Evolutionary conservation across 2,113 vertebrate genomes (phyloP).

Genomic region (Nothocercus julius): DNA sequence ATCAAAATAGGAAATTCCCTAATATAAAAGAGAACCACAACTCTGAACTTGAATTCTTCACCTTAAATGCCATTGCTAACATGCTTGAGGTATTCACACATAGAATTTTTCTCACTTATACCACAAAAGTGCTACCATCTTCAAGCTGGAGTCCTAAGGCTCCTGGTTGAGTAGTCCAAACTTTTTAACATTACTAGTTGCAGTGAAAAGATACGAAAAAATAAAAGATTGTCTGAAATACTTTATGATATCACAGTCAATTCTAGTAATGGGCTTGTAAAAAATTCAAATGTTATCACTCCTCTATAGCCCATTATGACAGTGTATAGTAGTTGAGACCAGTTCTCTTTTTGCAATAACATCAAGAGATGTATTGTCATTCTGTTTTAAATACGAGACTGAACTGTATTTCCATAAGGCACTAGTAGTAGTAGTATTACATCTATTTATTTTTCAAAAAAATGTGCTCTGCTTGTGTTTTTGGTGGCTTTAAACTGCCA

Average conservation of each 20-base stretch:
- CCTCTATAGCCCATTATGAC: neutral
- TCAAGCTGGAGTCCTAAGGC: neutral
- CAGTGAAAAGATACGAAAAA: neutral
- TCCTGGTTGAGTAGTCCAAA: neutral
- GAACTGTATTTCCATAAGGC: neutral
- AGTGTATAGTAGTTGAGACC: neutral
- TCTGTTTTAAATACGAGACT: neutral
- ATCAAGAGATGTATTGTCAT: neutral
- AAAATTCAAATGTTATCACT: neutral
- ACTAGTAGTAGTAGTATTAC: neutral
- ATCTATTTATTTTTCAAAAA: neutral
- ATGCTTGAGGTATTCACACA: neutral
- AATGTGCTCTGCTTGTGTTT: fast-evolving
- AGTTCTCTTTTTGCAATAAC: neutral
- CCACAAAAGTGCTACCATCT: neutral
- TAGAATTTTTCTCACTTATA: neutral
- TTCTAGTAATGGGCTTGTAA: neutral
- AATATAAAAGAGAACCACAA: neutral
- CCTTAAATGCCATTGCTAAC: neutral
- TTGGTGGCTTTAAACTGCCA: neutral
- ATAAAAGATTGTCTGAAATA: neutral
- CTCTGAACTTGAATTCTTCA: neutral
- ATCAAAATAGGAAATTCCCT: neutral
- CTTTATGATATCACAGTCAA: neutral
- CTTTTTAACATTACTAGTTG: neutral